Evolutionary conservation across 2,113 vertebrate species (phyloP).

Genomic region (Candoia aspera): DNA sequence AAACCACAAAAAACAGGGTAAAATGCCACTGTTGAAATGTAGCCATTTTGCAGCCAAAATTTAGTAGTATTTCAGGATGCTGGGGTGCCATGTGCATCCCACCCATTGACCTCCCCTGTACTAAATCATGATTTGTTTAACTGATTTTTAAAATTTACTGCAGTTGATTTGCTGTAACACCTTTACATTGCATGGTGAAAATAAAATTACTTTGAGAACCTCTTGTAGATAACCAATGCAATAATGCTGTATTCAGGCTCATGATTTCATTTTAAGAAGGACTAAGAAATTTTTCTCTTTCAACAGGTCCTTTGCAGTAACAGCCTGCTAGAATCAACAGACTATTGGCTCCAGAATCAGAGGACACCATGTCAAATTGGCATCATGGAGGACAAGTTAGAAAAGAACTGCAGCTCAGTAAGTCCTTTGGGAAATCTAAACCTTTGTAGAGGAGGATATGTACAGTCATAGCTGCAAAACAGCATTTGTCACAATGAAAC

Average conservation of each 20-base stretch:
- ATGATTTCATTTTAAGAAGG: neutral
- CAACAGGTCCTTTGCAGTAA: conserved; percentile 90
- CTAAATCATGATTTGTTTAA: neutral
- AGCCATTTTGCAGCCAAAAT: too few relatives aligned
- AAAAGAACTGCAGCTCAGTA: conserved; percentile 86
- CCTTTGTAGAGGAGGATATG: neutral
- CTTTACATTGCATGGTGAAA: neutral
- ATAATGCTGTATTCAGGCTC: neutral
- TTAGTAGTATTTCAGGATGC: too few relatives aligned
- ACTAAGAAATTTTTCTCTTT: conserved; percentile 54
- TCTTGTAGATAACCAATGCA: neutral
- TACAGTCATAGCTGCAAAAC: neutral
- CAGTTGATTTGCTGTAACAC: neutral
- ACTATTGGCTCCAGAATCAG: conserved; percentile 95
- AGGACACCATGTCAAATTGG: conserved; percentile 87
- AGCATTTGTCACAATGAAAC: neutral
- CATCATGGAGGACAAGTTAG: conserved; percentile 86
- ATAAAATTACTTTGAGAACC: neutral
- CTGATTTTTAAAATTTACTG: neutral
- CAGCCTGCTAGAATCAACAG: conserved; percentile 87
- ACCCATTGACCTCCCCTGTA: neutral
- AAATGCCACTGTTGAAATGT: too few relatives aligned
- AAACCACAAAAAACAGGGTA: too few relatives aligned
- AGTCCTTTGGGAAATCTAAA: conserved; percentile 67
- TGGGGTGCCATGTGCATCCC: neutral